A percentile compares a stretch with the other conserved stretches of the same genome.
phyloP scores from a whole-genome alignment of 2,113 vertebrate species.

The Columba livia region DNA sequence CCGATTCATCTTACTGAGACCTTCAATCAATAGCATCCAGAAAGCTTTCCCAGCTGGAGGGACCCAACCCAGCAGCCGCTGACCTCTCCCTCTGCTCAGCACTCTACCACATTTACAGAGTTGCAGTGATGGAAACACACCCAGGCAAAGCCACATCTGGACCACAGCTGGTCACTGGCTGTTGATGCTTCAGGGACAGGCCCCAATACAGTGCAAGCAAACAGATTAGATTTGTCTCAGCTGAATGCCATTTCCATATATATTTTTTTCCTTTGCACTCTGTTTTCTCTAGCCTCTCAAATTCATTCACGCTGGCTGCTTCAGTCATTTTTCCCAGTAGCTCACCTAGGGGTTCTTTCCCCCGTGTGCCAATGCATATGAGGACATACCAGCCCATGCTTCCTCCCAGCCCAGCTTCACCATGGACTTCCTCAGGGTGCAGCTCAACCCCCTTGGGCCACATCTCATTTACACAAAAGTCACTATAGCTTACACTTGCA shows the following conservation, averaged over 20 bases:
- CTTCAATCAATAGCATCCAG: constrained; percentile 5
- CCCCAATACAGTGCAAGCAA: not conserved
- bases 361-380: not conserved
- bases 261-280: not conserved
- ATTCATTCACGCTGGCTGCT: not conserved
- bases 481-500: not conserved
- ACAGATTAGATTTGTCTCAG: not conserved
- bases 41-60: constrained; percentile 31
- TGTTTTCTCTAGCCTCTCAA: not conserved
- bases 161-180: not conserved
- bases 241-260: not conserved
- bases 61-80: not conserved
- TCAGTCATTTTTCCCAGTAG: not conserved
- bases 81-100: not conserved
- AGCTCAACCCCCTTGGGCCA: not conserved
- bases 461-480: not conserved
- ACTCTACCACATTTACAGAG: not conserved
- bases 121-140: not conserved
- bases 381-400: not conserved
- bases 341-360: not conserved
- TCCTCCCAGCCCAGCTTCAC: not conserved
- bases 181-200: not conserved
- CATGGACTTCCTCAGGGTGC: not conserved
- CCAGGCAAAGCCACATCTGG: not conserved
- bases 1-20: not conserved